Conservation (phyloP, 1,140 invertebrate species). For the Papilio polytes region DNA sequence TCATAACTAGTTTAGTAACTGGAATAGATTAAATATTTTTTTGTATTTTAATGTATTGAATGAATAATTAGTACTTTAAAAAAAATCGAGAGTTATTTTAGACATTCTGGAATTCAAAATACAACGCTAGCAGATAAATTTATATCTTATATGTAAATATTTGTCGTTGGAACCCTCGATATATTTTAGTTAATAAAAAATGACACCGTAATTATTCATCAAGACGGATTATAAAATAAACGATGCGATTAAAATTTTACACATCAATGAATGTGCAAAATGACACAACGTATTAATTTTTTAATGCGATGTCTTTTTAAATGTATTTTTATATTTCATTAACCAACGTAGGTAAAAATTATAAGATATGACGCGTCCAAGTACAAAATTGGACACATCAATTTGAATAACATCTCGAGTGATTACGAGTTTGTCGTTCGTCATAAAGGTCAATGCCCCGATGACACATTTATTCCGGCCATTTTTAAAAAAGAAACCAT, state of each 20-base stretch:
- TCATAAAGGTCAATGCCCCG: constrained; percentile 27
- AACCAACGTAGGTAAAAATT: constrained; percentile 26
- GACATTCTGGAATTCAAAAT: not conserved
- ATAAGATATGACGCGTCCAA: constrained; percentile 27
- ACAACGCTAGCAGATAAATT: not conserved
- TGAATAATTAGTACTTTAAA: no score
- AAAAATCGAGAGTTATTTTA: not conserved
- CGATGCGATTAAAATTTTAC: constrained; percentile 38
- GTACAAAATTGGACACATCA: constrained; percentile 35
- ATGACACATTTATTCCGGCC: constrained; percentile 21
- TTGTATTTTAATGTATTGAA: no score
- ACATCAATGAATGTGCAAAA: constrained; percentile 31
- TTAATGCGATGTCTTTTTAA: constrained; percentile 19
- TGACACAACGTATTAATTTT: constrained; percentile 35
- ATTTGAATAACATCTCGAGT: constrained; percentile 37
- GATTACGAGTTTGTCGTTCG: constrained; percentile 26
- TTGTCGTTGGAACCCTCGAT: not conserved
- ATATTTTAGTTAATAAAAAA: not conserved
- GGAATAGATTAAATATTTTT: no score
- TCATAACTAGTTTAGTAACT: no score
- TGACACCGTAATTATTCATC: constrained; percentile 25
- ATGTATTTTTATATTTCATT: constrained; percentile 24
- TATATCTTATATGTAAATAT: not conserved
- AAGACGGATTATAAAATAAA: constrained; percentile 37
- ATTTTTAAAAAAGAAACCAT: constrained; percentile 31